Evolutionary conservation across 1,140 invertebrate genomes (phyloP), one percentile per base, ranked within the genome.

Genomic region (Archegozetes longisetosus): DNA sequence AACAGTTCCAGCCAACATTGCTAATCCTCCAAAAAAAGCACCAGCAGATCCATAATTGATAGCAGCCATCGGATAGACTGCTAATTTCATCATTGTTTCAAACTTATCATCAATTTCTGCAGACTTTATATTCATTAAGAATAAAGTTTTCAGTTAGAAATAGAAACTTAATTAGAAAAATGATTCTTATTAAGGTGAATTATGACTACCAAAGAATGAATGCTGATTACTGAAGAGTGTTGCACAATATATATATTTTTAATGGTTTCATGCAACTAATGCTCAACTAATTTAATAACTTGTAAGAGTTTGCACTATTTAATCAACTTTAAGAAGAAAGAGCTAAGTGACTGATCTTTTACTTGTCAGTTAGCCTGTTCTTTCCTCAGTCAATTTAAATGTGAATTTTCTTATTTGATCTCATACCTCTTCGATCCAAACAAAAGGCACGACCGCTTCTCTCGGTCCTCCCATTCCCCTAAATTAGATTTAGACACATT

Each of bases 21-120:
- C 17, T 40, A 40, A 40, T 9, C 32, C 32, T 9, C 6, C 17
- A 9, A 40, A 9, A 9, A 17, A 40, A 40, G 17, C 17, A 40
- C 6, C 32, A 40, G 17, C 17, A 9, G 17, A 40, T 40, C 6
- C 32, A 40, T 9, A 9, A 9, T 40, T 40, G 32, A 40, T 40
- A 17, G 17, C 32, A 40, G 17, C 65, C 6, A 68, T 65, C 52
- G 68, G 59, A 13, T 9, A 4, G 6, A 6, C 20, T 9, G 23
- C 49, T n/a, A 20, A 13, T 20, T 50, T 23, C 9, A 50, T 23
- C 49, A 13, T n/a, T 4, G 9, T n/a, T 23, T 50, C 49, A 50
- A 50, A 6, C 9, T 50, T 20, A 13, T 22, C 49, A 4, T 20
- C 49, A n/a, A 50, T n/a, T 20, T 20, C 49, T n/a, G 9, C 20